Evolutionary conservation across 1,140 invertebrate genomes (phyloP).

Genomic region (Anagrus nilaparvatae): DNA sequence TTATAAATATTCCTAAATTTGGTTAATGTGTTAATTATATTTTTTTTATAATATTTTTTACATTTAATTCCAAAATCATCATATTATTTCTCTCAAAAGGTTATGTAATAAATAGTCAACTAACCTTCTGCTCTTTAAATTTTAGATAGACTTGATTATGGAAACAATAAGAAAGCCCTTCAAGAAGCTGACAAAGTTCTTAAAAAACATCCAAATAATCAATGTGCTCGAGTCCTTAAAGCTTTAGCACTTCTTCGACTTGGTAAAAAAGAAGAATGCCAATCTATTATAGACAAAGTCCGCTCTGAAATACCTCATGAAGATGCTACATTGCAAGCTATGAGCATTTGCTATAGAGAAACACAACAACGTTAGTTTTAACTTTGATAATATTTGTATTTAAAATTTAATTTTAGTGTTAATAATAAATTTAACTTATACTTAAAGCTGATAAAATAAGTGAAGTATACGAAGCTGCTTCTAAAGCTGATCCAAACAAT

Average conservation of each 20-base stretch:
- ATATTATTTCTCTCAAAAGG: constrained; percentile 21
- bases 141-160: constrained; percentile 88
- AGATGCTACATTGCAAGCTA: constrained; percentile 89
- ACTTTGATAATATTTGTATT: not conserved
- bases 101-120: constrained; percentile 34
- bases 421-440: constrained; percentile 8
- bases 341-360: constrained; percentile 91
- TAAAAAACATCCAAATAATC: constrained; percentile 81
- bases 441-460: constrained; percentile 77
- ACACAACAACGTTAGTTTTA: constrained; percentile 68
- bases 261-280: constrained; percentile 70
- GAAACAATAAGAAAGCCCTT: constrained; percentile 95
- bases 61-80: too few species aligned
- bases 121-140: constrained; percentile 23
- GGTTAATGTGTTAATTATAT: too few species aligned
- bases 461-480: constrained; percentile 79
- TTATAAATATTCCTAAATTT: too few species aligned
- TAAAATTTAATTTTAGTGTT: constrained; percentile 1
- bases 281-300: constrained; percentile 65
- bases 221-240: constrained; percentile 86
- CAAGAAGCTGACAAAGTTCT: constrained; percentile 94
- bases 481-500: constrained; percentile 72
- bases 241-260: constrained; percentile 79
- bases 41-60: too few species aligned
- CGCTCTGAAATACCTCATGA: constrained; percentile 73